Evolutionary conservation across 2,113 vertebrate genomes (phyloP), one percentile per base, ranked within the genome.

Genomic region (Pampusana beccarii): DNA sequence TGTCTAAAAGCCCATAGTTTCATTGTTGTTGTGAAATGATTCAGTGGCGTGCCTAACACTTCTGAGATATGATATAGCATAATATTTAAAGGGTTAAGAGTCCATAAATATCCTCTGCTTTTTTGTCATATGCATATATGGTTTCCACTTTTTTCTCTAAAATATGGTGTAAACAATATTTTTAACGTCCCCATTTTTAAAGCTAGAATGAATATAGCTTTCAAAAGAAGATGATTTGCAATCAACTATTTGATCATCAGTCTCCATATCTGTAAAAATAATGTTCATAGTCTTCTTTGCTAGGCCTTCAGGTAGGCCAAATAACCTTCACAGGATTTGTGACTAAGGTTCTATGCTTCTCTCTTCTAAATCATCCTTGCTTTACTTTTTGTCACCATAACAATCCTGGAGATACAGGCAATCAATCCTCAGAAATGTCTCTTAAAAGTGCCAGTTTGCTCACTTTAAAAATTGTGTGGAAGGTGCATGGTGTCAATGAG

Each of bases 151-250:
- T 91, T 87, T 11, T 72, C 73, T 87, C 25, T 94, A 79, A 96
- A 95, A 80, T 93, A 95, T 36, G 23, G 18, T 74, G 42, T 56
- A 95, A 88, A 92, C 11, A 11, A 61, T 77, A 78, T 62, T 87
- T 95, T 91, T 89, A 89, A 71, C 87, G 19, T 5, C 15, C 11
- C 20, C 46, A 25, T 48, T 91, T 95, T 92, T 88, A 92, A 91
- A 91, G 24, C 11, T 80, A 53, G 53, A 84, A 87, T 66, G 40
- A 91, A 69, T 65, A 44, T 24, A 81, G 10, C 51, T 93, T 96
- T 94, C 95, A 93, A 67, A 79, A 90, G 40, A 50, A 12, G 42
- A 80, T 85, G 89, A 93, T 97, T 94, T 94, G 20, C 57, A 73
- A 77, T 66, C 46, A 72, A 16, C 50, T 50, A 2, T 80, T 93